Conservation (phyloP, 92 coral and sea anemone species). For the Epizoanthus rinbou region DNA sequence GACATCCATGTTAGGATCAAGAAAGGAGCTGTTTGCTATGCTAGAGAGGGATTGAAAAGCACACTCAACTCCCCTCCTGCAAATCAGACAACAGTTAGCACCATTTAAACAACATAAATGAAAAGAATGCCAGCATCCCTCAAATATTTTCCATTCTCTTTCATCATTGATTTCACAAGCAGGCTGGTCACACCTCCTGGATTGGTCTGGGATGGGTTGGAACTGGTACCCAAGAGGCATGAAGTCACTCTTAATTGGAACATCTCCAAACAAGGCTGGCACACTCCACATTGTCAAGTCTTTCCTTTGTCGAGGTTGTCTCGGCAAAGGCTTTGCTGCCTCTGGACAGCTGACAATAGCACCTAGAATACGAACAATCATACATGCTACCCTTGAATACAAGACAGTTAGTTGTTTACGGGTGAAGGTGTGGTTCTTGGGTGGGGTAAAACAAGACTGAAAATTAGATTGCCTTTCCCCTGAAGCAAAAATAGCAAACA, state of each 20-base stretch:
- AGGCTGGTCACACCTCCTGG: too few relatives aligned
- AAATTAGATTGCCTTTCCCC: constrained; percentile 49
- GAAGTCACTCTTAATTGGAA: constrained; percentile 14
- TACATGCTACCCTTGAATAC: constrained; percentile 35
- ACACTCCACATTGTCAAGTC: constrained; percentile 23
- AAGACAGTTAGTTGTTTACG: constrained; percentile 16
- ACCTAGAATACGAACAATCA: constrained; percentile 32
- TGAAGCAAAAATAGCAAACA: constrained; percentile 46
- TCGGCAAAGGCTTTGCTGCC: constrained; percentile 13
- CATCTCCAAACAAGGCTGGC: constrained; percentile 52
- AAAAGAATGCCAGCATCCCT: constrained; percentile 61
- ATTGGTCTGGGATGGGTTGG: constrained; percentile 28
- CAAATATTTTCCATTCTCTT: constrained; percentile 33
- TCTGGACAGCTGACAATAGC: constrained; percentile 7
- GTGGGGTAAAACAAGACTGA: constrained; percentile 40
- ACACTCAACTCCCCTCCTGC: too few relatives aligned
- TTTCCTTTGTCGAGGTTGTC: constrained; percentile 40
- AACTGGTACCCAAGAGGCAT: too few relatives aligned
- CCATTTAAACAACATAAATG: constrained; percentile 24
- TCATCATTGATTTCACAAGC: constrained; percentile 1
- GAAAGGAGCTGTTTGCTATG: too few relatives aligned
- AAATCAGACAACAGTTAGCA: constrained; percentile 25
- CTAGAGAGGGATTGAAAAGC: too few relatives aligned
- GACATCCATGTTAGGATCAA: background rate
- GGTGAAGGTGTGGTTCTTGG: constrained; percentile 45